Percentiles rank a stretch among this genome's conserved stretches.
Evolutionary conservation across 2,888 invertebrate genomes (phyloP).

Genomic region (Lymantria monacha): DNA sequence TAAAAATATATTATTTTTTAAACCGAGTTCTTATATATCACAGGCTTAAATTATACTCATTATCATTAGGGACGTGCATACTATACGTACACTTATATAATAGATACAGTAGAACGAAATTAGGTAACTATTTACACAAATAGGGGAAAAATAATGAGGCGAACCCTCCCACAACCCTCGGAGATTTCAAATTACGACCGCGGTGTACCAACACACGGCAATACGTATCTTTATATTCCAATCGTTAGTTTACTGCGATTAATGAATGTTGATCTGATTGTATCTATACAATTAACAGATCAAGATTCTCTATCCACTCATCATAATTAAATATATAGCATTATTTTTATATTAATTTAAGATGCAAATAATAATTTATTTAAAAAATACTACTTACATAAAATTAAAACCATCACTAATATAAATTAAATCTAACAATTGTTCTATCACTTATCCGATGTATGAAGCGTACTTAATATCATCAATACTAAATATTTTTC

Average conservation of each 20-base stretch:
- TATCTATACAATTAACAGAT: constrained; percentile 19
- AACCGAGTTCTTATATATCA: constrained; percentile 78
- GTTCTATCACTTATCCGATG: constrained; percentile 62
- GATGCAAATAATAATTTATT: constrained; percentile 14
- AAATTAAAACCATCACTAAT: constrained; percentile 47
- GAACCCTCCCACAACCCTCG: constrained; percentile 80
- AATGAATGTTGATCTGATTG: constrained; percentile 52
- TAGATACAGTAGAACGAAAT: constrained; percentile 70
- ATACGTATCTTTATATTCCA: constrained; percentile 60
- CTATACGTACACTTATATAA: constrained; percentile 76
- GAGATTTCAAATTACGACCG: constrained; percentile 76
- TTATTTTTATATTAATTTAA: constrained; percentile 7
- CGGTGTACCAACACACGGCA: constrained; percentile 50
- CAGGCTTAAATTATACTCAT: constrained; percentile 80
- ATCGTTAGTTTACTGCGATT: constrained; percentile 54
- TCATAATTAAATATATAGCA: constrained; percentile 13
- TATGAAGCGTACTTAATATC: constrained; percentile 66
- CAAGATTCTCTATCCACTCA: constrained; percentile 13
- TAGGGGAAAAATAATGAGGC: constrained; percentile 81
- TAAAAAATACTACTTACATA: constrained; percentile 34
- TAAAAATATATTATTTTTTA: constrained; percentile 66
- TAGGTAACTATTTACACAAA: constrained; percentile 82
- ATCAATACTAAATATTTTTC: constrained; percentile 60
- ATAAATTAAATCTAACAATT: constrained; percentile 60
- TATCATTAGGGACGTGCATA: constrained; percentile 78